phyloP scores from a whole-genome alignment of 2,113 vertebrate species.

The Melanotaenia duboulayi region DNA sequence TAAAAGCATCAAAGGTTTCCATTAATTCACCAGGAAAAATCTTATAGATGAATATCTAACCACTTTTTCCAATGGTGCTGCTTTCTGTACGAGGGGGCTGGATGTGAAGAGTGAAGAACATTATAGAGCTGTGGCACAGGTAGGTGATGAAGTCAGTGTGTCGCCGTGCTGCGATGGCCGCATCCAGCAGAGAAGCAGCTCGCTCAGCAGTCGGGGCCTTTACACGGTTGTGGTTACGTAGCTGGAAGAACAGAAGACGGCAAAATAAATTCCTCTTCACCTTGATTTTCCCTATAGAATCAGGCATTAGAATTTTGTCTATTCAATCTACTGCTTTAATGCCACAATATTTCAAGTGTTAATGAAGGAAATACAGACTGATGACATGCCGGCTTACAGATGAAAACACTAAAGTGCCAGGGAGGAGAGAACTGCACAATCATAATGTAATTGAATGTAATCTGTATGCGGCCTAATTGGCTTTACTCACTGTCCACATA shows the following conservation, averaged over 20 bases:
- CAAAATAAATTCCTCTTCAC: neutral
- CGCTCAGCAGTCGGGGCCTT: constrained; percentile 93
- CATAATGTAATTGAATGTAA: constrained; percentile 29
- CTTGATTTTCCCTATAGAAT: neutral
- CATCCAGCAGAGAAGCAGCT: constrained; percentile 93
- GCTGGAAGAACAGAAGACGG: constrained; percentile 71
- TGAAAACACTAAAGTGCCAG: constrained; percentile 1
- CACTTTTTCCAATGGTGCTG: constrained; percentile 88
- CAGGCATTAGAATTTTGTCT: neutral
- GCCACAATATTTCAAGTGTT: neutral
- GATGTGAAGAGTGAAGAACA: constrained; percentile 97
- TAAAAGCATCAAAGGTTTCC: no score
- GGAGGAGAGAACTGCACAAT: constrained; percentile 14
- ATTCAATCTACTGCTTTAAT: neutral
- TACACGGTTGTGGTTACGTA: constrained; percentile 94
- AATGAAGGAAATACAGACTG: neutral
- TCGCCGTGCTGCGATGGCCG: constrained; percentile 88
- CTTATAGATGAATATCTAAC: constrained; percentile 17
- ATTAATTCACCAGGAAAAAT: neutral
- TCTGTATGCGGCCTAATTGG: constrained; percentile 18
- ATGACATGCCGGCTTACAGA: neutral
- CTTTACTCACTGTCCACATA: constrained; percentile 11
- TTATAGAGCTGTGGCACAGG: constrained; percentile 91
- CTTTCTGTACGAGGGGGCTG: constrained; percentile 95
- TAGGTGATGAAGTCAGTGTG: constrained; percentile 76